Percentiles rank a stretch among this genome's conserved stretches.
Conservation (phyloP, 2,797 vertebrate species). For the Pangasius macronema region DNA sequence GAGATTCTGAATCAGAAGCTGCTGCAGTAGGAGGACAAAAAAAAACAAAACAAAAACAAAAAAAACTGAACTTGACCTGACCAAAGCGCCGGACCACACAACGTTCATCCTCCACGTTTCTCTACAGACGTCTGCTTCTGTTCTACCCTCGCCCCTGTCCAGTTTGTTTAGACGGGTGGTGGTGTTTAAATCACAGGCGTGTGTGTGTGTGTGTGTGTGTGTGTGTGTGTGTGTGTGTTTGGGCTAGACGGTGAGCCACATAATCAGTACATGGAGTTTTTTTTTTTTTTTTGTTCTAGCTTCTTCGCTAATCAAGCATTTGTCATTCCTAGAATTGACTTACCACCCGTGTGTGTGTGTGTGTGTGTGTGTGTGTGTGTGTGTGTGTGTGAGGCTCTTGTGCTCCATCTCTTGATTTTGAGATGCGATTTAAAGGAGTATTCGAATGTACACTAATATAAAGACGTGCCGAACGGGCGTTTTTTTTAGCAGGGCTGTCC, state of each 20-base stretch:
- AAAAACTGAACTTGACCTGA: slow-evolving; percentile 43
- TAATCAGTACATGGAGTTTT: slow-evolving; percentile 36
- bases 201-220: background rate
- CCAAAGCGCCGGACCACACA: slow-evolving; percentile 53
- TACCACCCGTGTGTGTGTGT: slow-evolving; percentile 9
- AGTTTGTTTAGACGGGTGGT: background rate
- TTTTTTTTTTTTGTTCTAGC: background rate
- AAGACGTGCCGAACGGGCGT: background rate
- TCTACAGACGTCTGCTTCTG: slow-evolving; percentile 27
- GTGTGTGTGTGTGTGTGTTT: slow-evolving; percentile 2
- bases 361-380: slow-evolving; percentile 18
- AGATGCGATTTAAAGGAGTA: background rate
- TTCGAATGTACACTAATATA: slow-evolving; percentile 14
- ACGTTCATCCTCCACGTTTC: slow-evolving; percentile 22
- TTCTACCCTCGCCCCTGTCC: background rate
- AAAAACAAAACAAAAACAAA: rapidly evolving
- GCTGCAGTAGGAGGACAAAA: slow-evolving; percentile 60
- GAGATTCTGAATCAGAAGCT: slow-evolving; percentile 91
- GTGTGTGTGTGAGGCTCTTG: background rate
- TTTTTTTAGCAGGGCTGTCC: background rate
- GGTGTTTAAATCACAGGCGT: background rate
- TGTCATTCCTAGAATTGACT: slow-evolving; percentile 42
- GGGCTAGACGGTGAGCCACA: background rate
- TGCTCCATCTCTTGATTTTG: background rate
- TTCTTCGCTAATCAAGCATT: slow-evolving; percentile 11